These are phyloP conservation scores for Pygocentrus nattereri DNA, from an alignment of 2,797 vertebrate genomes.

Conservation along the genomic window DNA sequence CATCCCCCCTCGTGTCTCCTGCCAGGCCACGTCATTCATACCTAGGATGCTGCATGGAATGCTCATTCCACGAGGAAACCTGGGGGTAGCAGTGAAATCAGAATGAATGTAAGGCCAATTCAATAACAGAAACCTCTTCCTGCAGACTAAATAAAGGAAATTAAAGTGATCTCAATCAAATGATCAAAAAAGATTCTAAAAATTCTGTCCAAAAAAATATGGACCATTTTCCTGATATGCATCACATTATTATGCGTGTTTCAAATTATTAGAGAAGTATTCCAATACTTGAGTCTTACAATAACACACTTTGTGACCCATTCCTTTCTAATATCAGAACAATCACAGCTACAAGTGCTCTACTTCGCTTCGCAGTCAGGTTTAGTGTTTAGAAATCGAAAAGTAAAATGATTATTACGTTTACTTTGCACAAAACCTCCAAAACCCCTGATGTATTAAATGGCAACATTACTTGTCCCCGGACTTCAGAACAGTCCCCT, in stretches of 20 bases:
- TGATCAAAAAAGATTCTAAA: too few relatives aligned
- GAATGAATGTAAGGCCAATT: neutral
- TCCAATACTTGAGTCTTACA: neutral
- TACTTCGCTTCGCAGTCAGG: too few relatives aligned
- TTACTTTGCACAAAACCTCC: neutral
- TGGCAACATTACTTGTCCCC: neutral
- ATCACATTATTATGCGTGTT: too few relatives aligned
- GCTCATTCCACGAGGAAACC: slow-evolving; percentile 82
- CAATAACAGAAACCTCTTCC: neutral
- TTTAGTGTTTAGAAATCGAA: neutral
- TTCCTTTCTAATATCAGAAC: too few relatives aligned
- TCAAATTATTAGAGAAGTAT: neutral
- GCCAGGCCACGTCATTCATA: slow-evolving; percentile 86
- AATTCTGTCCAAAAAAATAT: neutral
- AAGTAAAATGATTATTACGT: neutral
- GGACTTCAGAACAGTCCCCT: neutral
- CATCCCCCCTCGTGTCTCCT: slow-evolving; percentile 83
- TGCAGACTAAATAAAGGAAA: neutral
- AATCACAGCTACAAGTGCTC: too few relatives aligned
- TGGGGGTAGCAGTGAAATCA: slow-evolving; percentile 46
- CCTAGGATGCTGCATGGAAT: slow-evolving; percentile 84
- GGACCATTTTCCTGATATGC: neutral
- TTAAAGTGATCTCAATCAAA: too few relatives aligned
- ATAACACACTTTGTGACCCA: neutral
- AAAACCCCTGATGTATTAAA: neutral